phyloP scores from a whole-genome alignment of 2,113 vertebrate genomes.

The Panurus biarmicus region DNA sequence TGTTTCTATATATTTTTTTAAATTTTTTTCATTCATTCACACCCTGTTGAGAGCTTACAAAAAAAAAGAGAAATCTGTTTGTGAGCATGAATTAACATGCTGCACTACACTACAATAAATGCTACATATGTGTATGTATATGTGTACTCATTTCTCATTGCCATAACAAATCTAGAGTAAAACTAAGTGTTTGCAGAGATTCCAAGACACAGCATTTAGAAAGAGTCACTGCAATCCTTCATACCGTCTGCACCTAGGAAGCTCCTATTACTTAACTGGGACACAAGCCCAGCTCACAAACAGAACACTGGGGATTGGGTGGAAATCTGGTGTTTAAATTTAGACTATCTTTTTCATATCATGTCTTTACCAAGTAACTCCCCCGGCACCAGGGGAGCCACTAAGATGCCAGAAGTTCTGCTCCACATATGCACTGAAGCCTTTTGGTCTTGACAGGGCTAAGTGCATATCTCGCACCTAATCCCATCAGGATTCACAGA shows the following conservation, averaged over 20 bases:
- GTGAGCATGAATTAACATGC: too few relatives aligned
- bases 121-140: not conserved
- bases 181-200: not conserved
- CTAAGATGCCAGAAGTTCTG: not conserved
- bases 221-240: not conserved
- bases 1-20: not conserved
- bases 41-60: not conserved
- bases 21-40: not conserved
- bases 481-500: not conserved
- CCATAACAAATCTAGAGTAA: not conserved
- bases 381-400: not conserved
- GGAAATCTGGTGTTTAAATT: not conserved
- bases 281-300: not conserved
- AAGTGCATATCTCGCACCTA: not conserved
- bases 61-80: not conserved
- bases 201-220: not conserved
- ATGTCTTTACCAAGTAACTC: not conserved
- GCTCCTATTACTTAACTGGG: not conserved
- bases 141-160: not conserved
- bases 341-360: not conserved
- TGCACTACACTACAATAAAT: not conserved
- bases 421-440: not conserved
- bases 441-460: conserved; percentile 9
- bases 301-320: not conserved
- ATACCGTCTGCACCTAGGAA: not conserved